phyloP scores from a whole-genome alignment of 2,888 invertebrate species.

The Plebejus argus region DNA sequence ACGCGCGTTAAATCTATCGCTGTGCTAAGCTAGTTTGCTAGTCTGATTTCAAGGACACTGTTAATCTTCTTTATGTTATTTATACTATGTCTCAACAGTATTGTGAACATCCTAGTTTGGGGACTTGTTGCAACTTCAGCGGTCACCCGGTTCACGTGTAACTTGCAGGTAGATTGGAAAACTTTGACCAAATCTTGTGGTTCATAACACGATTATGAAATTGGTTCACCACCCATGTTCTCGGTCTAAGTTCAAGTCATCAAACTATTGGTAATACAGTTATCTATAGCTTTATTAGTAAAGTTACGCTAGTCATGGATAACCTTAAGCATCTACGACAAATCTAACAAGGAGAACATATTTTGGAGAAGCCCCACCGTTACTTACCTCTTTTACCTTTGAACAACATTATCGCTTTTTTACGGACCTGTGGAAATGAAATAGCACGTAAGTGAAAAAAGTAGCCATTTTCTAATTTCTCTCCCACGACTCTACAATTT shows the following conservation, averaged over 20 bases:
- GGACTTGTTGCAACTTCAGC: conserved; percentile 16
- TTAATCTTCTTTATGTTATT: neutral
- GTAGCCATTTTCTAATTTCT: too few relatives aligned
- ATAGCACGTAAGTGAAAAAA: too few relatives aligned
- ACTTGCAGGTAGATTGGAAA: conserved; percentile 21
- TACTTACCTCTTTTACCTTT: too few relatives aligned
- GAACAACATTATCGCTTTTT: too few relatives aligned
- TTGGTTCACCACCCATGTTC: neutral
- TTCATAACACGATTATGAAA: conserved; percentile 6
- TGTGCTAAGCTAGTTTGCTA: neutral
- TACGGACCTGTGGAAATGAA: too few relatives aligned
- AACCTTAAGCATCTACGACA: too few relatives aligned
- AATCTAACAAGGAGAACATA: too few relatives aligned
- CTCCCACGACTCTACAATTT: too few relatives aligned
- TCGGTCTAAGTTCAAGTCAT: neutral
- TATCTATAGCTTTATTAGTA: neutral
- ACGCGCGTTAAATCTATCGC: too few relatives aligned
- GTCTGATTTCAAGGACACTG: neutral
- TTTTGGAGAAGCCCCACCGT: too few relatives aligned
- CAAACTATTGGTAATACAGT: neutral
- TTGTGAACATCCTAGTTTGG: neutral
- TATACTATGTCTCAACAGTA: neutral
- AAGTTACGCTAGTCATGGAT: neutral
- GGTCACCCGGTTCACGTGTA: neutral
- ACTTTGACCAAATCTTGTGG: conserved; percentile 4